A percentile compares a stretch with the other conserved stretches of the same genome.
Evolutionary conservation across 2,113 vertebrate genomes (phyloP).

Genomic region (Tor tambroides): DNA sequence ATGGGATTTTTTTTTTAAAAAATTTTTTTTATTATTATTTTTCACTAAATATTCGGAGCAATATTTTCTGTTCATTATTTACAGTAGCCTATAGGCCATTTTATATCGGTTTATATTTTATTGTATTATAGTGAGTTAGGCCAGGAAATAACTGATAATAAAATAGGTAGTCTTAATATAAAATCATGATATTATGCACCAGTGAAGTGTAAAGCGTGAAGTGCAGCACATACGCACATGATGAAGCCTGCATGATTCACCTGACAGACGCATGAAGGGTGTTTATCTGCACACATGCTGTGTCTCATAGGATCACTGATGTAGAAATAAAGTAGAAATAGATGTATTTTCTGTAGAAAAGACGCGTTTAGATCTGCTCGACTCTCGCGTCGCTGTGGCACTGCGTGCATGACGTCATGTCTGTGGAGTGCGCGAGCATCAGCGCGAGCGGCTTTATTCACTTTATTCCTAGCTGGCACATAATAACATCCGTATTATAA

Average conservation of each 20-base stretch:
- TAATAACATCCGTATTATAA: not conserved
- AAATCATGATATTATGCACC: not conserved
- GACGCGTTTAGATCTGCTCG: not conserved
- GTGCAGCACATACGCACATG: constrained; percentile 4
- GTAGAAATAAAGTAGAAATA: not conserved
- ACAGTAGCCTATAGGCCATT: too few species aligned
- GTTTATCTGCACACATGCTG: not conserved
- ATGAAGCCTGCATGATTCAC: not conserved
- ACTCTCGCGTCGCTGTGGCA: not conserved
- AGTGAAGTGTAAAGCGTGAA: not conserved
- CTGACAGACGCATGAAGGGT: not conserved
- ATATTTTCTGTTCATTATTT: not conserved
- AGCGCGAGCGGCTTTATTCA: constrained; percentile 20
- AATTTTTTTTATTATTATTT: too few species aligned
- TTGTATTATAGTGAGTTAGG: not conserved
- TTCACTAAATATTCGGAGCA: not conserved
- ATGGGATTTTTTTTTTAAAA: not conserved
- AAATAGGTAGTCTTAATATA: not conserved
- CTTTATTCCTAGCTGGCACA: not conserved
- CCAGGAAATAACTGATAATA: not conserved
- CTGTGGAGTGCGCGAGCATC: constrained; percentile 46
- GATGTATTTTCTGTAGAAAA: not conserved
- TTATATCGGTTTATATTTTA: not conserved
- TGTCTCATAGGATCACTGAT: too few species aligned
- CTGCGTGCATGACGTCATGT: constrained; percentile 58